Base-by-base conservation (phyloP, 2,113 vertebrate genomes). In the Noturus placidus region DNA sequence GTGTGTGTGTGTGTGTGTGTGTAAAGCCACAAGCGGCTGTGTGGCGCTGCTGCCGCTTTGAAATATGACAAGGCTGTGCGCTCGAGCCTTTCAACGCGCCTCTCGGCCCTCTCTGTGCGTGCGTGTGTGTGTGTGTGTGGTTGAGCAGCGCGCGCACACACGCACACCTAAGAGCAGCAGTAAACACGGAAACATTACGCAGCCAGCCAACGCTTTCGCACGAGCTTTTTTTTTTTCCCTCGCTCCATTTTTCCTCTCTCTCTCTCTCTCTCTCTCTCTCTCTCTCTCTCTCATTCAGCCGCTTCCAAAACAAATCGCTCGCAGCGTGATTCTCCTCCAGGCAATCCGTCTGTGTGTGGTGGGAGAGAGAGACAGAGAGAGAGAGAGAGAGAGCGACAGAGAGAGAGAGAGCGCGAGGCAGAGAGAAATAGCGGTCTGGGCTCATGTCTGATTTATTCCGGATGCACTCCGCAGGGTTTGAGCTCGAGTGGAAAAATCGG, bases 61-160 rank as follows among this genome's bases (percentile, higher is more conserved):
- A 92, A 90, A 91, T 90, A 88, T 87, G 83, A 86, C 89, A 90
- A 89, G 89, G 82, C 88, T 86, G 87, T 85, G 80, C 85, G 88
- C 84, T 89, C 82, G 67, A 84, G 67, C 78, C 87, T 92, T 90
- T 92, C 90, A 91, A 89, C 89, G 83, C 84, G 61, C 86, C 86
- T 70, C 90, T 87, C 86, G 50, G 85, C 78, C 77, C 54, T 87
- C 54, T 77, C 13, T 79, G 38, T 82, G 50, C 46, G 84, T 54
- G 52, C 20, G 85, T 78, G 33, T 69, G 84, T 72, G 85, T 69
- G 81, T 69, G 52, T 87, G 85, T 79, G 35, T 38, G 88, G 85
- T n/a, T 72, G 63, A 63, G 61, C 52, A 84, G 54, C 30, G 54
- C 82, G 76, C 86, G 85, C 86, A 85, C 82, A 65, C 86, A 79